These are phyloP conservation scores for Halichondria panicea DNA, from an alignment of 37 sponge, comb jelly and placozoan genomes.

Conservation along the genomic window DNA sequence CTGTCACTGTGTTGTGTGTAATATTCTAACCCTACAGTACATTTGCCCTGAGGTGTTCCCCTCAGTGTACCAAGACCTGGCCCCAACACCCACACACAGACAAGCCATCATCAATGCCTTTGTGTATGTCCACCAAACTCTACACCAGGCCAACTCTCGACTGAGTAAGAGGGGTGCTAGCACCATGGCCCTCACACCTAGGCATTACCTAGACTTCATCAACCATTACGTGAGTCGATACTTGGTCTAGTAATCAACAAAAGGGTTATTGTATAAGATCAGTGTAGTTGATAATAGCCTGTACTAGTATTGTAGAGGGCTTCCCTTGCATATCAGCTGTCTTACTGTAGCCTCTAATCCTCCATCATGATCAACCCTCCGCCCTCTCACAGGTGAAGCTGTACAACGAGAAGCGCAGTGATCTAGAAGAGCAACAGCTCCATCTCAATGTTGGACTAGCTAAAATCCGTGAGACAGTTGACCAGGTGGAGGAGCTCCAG, in stretches of 20 bases:
- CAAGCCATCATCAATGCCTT: conserved; percentile 90
- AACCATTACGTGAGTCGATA: conserved; percentile 72
- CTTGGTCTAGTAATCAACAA: too few relatives aligned
- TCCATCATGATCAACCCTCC: too few relatives aligned
- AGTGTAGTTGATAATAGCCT: too few relatives aligned
- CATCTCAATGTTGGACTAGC: conserved; percentile 96
- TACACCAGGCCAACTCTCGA: conserved; percentile 85
- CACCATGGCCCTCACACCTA: conserved; percentile 87
- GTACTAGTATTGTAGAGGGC: too few relatives aligned
- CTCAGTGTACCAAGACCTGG: conserved; percentile 57
- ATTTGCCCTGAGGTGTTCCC: conserved; percentile 74
- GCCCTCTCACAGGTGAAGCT: conserved; percentile 19
- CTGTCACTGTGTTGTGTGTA: background rate
- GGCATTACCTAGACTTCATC: conserved; percentile 97
- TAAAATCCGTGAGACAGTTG: conserved; percentile 96
- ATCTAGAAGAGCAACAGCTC: conserved; percentile 96
- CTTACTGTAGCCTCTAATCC: too few relatives aligned
- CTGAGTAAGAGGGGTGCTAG: conserved; percentile 80
- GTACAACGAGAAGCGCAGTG: conserved; percentile 92
- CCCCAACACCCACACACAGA: conserved; percentile 73
- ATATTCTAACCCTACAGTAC: conserved; percentile 45
- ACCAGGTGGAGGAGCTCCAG: conserved; percentile 96
- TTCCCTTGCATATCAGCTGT: too few relatives aligned
- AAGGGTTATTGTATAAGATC: background rate
- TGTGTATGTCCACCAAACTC: conserved; percentile 92